Conservation (phyloP, 64 coral and sea anemone genomes). For the Anthopleura sola region DNA sequence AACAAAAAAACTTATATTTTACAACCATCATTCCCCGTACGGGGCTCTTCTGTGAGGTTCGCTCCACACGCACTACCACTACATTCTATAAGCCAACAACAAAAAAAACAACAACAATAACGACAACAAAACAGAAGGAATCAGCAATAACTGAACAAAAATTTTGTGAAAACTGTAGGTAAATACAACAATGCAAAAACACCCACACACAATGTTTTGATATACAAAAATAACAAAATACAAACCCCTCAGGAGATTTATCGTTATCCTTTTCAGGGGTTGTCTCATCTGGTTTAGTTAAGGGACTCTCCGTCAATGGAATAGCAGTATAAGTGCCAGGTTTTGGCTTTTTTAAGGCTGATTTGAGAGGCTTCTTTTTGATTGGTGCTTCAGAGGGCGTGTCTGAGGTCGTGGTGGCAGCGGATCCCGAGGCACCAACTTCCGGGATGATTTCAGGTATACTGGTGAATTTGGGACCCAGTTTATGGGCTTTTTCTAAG, state of each 20-base stretch:
- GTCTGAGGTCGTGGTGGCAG: conserved; percentile 52
- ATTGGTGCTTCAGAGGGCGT: conserved; percentile 51
- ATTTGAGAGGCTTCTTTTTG: conserved; percentile 83
- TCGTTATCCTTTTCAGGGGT: not conserved
- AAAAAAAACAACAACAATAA: no score
- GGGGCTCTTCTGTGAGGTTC: no score
- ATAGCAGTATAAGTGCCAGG: conserved; percentile 21
- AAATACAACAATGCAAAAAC: no score
- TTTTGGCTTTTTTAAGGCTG: conserved; percentile 79
- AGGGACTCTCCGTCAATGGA: not conserved
- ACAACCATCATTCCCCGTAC: no score
- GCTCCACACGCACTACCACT: no score
- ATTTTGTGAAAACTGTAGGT: no score
- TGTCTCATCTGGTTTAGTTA: conserved; percentile 28
- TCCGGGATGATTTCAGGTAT: conserved; percentile 62
- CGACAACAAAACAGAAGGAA: no score
- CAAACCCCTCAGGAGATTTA: conserved; percentile 4
- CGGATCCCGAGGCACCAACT: conserved; percentile 61
- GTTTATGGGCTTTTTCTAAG: conserved; percentile 25
- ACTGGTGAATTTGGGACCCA: conserved; percentile 22
- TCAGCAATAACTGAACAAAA: no score
- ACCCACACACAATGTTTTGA: not conserved
- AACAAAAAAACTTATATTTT: no score
- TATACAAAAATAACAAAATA: not conserved
- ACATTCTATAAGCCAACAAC: no score